Base-by-base conservation (phyloP, 2,797 vertebrate genomes). In the Catostomus latipinnis region DNA sequence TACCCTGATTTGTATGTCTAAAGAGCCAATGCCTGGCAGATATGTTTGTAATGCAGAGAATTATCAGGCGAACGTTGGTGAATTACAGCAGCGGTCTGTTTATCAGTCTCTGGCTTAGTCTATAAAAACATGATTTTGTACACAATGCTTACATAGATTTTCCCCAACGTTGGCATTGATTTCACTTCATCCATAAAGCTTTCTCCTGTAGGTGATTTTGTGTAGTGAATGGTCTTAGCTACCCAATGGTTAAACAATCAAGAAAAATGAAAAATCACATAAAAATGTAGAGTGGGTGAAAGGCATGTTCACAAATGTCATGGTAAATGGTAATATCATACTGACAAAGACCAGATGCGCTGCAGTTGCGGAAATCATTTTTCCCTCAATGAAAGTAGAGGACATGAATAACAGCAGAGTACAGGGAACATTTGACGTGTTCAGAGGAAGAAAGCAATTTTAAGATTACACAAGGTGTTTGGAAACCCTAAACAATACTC, bases 91-190 rank as follows among this genome's bases (percentile, higher is more conserved):
- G 48, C 10, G 58, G 71, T 87, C 83, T 87, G 72, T 74, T 87
- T 77, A 86, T 82, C 86, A 66, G 10, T 68, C 81, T 81, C 80
- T 78, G 72, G 86, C 60, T 78, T 81, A 86, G 87, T 92, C 90
- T 88, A 91, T 90, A 89, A 92, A 89, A 91, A 91, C 88, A 88
- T 82, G 89, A 90, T 89, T 91, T 85, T 82, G 80, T 87, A 89
- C 84, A 69, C 87, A 84, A 76, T 76, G 81, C 87, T 90, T 88
- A 88, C 86, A 90, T 84, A 88, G 88, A 90, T 90, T 88, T 90
- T 74, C 6, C 84, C 74, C 80, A 71, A 76, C 69, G 69, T 83
- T 74, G 74, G 76, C 89, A 92, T 92, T 87, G 91, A 93, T 92
- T 92, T 85, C 80, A 87, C 87, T 86, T 87, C 84, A 85, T 86